Evolutionary conservation across 1,140 invertebrate genomes (phyloP).

Genomic region (Dendroctonus ponderosae): DNA sequence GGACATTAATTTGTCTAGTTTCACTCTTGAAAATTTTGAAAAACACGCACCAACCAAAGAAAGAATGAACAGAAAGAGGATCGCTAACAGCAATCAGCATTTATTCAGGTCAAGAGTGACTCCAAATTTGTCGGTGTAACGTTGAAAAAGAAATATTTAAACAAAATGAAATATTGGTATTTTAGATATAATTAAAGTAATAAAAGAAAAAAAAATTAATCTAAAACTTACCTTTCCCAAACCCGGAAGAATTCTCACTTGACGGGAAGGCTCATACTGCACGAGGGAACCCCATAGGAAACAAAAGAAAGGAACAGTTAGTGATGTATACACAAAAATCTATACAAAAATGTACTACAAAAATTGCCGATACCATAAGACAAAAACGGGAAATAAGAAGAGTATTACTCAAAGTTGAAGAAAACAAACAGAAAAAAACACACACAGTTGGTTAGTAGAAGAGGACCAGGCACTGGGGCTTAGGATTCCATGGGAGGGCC

Average conservation of each 20-base stretch:
- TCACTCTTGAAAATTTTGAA: too few species aligned
- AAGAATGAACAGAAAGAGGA: too few species aligned
- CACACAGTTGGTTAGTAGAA: slow-evolving; percentile 34
- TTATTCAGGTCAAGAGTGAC: too few species aligned
- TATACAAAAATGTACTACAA: slow-evolving; percentile 1
- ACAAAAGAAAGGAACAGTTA: slow-evolving; percentile 37
- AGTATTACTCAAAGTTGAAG: slow-evolving; percentile 6
- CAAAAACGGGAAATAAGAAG: not conserved
- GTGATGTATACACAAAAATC: slow-evolving; percentile 24
- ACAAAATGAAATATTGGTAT: too few species aligned
- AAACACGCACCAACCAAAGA: too few species aligned
- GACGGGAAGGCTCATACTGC: slow-evolving; percentile 44
- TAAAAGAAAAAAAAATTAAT: slow-evolving; percentile 14
- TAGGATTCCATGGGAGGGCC: too few species aligned
- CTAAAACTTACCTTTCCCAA: slow-evolving; percentile 49
- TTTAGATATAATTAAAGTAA: not conserved
- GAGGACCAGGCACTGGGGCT: slow-evolving; percentile 8
- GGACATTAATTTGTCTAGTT: too few species aligned
- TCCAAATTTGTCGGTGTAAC: too few species aligned
- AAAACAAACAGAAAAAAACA: slow-evolving; percentile 27
- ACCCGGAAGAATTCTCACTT: slow-evolving; percentile 49
- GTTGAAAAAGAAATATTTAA: too few species aligned
- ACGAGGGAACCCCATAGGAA: slow-evolving; percentile 30
- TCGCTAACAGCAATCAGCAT: too few species aligned
- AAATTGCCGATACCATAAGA: not conserved